Evolutionary conservation across 2,797 vertebrate genomes (phyloP).

Genomic region (Fringilla coelebs): DNA sequence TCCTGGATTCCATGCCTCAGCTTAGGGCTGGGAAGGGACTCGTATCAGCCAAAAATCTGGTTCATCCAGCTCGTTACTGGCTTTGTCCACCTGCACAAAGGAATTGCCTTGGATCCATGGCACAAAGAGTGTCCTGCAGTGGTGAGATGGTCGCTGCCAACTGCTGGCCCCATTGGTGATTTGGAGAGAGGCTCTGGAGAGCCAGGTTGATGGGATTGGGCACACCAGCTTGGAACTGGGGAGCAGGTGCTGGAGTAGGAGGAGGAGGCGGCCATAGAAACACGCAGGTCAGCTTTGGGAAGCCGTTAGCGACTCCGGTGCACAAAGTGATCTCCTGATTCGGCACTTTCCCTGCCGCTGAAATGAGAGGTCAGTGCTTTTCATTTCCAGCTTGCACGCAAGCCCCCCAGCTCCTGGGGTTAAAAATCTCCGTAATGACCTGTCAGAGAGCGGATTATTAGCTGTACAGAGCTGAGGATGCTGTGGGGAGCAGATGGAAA

Average conservation of each 20-base stretch:
- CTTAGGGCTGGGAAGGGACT: neutral
- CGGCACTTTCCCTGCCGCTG: conserved; percentile 48
- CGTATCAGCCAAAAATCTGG: neutral
- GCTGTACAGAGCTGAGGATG: conserved; percentile 57
- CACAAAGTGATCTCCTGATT: conserved; percentile 52
- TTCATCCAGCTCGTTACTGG: neutral
- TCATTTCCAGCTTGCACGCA: conserved; percentile 60
- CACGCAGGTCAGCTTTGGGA: neutral
- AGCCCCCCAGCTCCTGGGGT: conserved; percentile 56
- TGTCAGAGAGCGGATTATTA: conserved; percentile 71
- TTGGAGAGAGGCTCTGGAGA: neutral
- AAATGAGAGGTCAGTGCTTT: conserved; percentile 68
- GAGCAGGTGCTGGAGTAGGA: neutral
- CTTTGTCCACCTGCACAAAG: neutral
- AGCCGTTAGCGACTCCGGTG: neutral
- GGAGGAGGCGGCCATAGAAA: neutral
- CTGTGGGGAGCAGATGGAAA: conserved; percentile 70
- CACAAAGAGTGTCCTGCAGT: neutral
- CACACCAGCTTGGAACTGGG: neutral
- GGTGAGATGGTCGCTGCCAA: neutral
- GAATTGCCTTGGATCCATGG: neutral
- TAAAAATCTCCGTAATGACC: conserved; percentile 71
- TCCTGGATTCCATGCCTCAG: neutral
- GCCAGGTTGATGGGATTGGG: neutral
- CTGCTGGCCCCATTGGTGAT: accelerated